These are phyloP conservation scores for Clistopyga incitator DNA, from an alignment of 2,888 invertebrate species.

Conservation along the genomic window DNA sequence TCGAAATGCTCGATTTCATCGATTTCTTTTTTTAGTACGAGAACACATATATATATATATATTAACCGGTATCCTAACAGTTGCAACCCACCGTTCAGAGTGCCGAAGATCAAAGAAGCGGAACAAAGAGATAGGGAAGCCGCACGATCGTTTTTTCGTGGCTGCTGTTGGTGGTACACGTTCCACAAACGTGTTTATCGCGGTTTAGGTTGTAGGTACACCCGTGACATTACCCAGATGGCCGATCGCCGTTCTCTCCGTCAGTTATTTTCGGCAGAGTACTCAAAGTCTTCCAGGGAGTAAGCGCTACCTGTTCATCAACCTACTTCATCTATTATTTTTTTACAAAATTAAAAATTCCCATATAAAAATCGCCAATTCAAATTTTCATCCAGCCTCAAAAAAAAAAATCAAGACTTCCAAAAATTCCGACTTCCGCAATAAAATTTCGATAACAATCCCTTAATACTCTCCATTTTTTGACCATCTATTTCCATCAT, in stretches of 20 bases:
- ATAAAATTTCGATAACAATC: too few species aligned
- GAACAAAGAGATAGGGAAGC: constrained; percentile 71
- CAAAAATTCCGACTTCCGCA: too few species aligned
- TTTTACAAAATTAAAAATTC: neutral
- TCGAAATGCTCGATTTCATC: neutral
- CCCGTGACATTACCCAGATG: constrained; percentile 81
- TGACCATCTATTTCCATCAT: too few species aligned
- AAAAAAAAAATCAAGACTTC: too few species aligned
- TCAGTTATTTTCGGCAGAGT: constrained; percentile 77
- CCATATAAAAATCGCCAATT: too few species aligned
- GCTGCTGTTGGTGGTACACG: constrained; percentile 34
- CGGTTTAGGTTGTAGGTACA: constrained; percentile 75
- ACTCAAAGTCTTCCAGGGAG: constrained; percentile 7
- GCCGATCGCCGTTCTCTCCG: constrained; percentile 69
- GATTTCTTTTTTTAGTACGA: constrained; percentile 16
- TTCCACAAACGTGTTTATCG: constrained; percentile 64
- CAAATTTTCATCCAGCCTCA: too few species aligned
- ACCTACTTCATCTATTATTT: constrained; percentile 67
- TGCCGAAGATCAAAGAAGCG: constrained; percentile 77
- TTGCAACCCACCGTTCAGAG: constrained; percentile 25
- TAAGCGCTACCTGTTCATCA: constrained; percentile 66
- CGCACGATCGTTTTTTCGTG: constrained; percentile 41
- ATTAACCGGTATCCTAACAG: neutral
- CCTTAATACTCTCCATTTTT: too few species aligned
- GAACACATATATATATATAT: constrained; percentile 3